These are phyloP conservation scores for Aphidius ervi DNA, from an alignment of 1,140 invertebrate genomes.

Conservation along the genomic window DNA sequence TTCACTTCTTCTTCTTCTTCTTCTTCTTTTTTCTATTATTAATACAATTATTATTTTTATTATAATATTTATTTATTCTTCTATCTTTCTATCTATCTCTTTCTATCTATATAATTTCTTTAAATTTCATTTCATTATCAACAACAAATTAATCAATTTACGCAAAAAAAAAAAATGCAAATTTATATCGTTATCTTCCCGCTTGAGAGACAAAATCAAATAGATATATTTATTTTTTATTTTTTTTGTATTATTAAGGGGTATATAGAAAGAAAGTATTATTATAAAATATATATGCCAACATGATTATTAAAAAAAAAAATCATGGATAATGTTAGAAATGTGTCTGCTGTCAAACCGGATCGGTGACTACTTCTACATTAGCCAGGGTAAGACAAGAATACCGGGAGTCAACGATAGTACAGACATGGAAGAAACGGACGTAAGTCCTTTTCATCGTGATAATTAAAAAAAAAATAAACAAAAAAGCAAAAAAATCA, in stretches of 20 bases:
- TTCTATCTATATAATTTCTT: background rate
- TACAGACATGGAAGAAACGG: constrained; percentile 84
- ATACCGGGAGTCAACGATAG: constrained; percentile 92
- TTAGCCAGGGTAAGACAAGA: constrained; percentile 87
- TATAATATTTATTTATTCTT: background rate
- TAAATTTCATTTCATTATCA: constrained; percentile 12
- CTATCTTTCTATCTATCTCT: background rate
- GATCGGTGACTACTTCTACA: constrained; percentile 80
- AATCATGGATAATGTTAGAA: constrained; percentile 57
- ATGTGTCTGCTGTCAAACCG: constrained; percentile 78
- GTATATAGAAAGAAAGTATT: too few species aligned
- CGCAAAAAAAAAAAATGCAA: constrained; percentile 6
- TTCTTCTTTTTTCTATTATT: constrained; percentile 6
- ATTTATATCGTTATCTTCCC: constrained; percentile 20
- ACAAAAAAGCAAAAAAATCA: too few species aligned
- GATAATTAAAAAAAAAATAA: too few species aligned
- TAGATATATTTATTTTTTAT: too few species aligned
- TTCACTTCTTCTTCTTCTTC: constrained; percentile 8
- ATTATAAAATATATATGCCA: too few species aligned
- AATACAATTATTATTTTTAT: background rate
- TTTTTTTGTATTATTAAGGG: too few species aligned
- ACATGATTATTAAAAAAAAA: constrained; percentile 7
- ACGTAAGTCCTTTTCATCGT: constrained; percentile 70
- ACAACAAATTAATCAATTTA: background rate
- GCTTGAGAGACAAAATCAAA: background rate